Evolutionary conservation across 2,113 vertebrate species (phyloP).

Genomic region (Panthera uncia): DNA sequence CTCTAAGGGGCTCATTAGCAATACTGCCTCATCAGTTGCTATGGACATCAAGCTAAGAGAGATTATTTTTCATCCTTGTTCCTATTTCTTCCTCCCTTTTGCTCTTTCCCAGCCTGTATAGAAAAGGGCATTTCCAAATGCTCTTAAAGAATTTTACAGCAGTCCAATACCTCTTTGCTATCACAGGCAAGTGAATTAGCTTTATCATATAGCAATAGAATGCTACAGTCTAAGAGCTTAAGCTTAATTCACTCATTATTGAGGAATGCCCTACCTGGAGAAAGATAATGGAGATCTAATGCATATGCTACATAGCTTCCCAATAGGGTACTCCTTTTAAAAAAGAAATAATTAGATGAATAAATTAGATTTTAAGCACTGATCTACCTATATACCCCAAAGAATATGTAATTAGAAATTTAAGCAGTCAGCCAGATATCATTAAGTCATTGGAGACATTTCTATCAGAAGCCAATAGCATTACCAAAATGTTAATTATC

Average conservation of each 20-base stretch:
- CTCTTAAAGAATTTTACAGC: constrained; percentile 43
- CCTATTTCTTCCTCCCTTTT: constrained; percentile 21
- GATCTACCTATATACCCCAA: constrained; percentile 62
- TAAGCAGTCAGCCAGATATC: constrained; percentile 50
- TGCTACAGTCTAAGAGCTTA: constrained; percentile 23
- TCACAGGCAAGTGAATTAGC: constrained; percentile 10
- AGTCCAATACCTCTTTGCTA: neutral
- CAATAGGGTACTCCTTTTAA: constrained; percentile 27
- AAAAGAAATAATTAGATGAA: constrained; percentile 72
- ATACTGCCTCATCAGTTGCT: constrained; percentile 47
- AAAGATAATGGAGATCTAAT: constrained; percentile 61
- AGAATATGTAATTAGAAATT: constrained; percentile 69
- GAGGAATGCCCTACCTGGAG: constrained; percentile 2
- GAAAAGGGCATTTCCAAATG: neutral
- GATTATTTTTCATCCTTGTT: constrained; percentile 49
- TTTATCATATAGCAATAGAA: constrained; percentile 26
- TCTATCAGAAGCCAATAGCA: constrained; percentile 56
- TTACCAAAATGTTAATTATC: constrained; percentile 61
- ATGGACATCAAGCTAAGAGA: constrained; percentile 1
- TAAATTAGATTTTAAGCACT: constrained; percentile 73
- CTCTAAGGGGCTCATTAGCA: constrained; percentile 64
- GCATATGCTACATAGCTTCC: constrained; percentile 51
- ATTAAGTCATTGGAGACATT: constrained; percentile 62
- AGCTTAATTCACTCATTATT: constrained; percentile 56
- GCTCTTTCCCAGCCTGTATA: neutral